Evolutionary conservation across 2,797 vertebrate species (phyloP).

Genomic region (Dipus sagitta): DNA sequence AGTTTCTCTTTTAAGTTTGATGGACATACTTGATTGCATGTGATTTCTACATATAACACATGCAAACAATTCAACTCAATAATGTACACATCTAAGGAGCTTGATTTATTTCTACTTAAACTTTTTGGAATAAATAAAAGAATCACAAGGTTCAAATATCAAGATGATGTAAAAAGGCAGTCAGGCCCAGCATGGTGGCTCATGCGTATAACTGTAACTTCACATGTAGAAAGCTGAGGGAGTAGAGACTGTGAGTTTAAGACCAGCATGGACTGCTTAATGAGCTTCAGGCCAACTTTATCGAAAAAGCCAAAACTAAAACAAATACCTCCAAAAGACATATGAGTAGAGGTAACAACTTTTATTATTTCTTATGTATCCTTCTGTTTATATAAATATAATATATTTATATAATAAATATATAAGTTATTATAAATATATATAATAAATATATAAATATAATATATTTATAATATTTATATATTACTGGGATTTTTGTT

Average conservation of each 20-base stretch:
- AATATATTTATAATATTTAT: too few species aligned
- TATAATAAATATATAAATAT: background rate
- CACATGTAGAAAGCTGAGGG: too few species aligned
- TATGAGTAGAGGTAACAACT: background rate
- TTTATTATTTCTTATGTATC: background rate
- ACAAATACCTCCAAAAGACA: too few species aligned
- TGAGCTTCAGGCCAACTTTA: too few species aligned
- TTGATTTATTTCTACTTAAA: background rate
- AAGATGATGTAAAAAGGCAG: background rate
- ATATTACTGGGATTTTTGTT: background rate
- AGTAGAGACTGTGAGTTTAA: too few species aligned
- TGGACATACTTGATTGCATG: background rate
- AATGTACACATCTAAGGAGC: background rate
- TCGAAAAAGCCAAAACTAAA: too few species aligned
- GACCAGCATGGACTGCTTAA: too few species aligned
- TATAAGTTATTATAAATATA: too few species aligned
- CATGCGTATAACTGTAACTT: too few species aligned
- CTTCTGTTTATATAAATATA: background rate
- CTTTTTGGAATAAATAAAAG: background rate
- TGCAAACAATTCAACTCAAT: background rate
- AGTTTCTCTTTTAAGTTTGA: conserved; percentile 11
- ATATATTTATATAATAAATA: too few species aligned
- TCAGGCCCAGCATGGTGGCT: background rate
- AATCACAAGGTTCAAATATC: background rate
- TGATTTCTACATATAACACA: background rate